phyloP scores from a whole-genome alignment of 2,797 vertebrate genomes.

The Balearica regulorum region DNA sequence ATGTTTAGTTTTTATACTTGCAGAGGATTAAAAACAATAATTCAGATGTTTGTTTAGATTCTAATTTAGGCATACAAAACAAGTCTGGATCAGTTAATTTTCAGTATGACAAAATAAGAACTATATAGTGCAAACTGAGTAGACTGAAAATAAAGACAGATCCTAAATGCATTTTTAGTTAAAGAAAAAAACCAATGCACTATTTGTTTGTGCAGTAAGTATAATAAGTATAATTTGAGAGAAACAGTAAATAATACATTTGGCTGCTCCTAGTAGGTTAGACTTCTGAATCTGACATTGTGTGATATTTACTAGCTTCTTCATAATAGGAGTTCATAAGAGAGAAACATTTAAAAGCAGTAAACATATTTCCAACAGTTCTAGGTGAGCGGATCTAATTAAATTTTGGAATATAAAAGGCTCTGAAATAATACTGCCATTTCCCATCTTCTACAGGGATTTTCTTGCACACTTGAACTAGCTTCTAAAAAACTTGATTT shows the following conservation, averaged over 20 bases:
- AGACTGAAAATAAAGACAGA: constrained; percentile 1
- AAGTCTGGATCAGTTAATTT: constrained; percentile 7
- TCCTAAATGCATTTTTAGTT: not conserved
- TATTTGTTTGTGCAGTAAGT: constrained; percentile 20
- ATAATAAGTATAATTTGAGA: not conserved
- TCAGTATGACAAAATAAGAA: constrained; percentile 2
- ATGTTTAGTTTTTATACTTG: not conserved
- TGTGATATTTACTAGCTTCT: constrained; percentile 32
- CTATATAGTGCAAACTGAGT: not conserved
- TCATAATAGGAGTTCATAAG: constrained; percentile 3
- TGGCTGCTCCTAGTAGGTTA: not conserved
- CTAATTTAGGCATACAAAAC: not conserved
- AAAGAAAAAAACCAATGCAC: not conserved
- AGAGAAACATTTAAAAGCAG: constrained; percentile 55
- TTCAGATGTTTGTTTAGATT: not conserved
- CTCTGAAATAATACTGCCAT: constrained; percentile 51
- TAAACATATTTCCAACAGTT: constrained; percentile 51
- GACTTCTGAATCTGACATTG: constrained; percentile 7
- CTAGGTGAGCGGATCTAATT: constrained; percentile 58
- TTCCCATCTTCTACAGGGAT: constrained; percentile 26
- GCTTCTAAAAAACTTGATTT: constrained; percentile 18
- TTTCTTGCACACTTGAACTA: constrained; percentile 8
- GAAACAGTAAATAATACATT: constrained; percentile 41
- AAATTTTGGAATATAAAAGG: constrained; percentile 60
- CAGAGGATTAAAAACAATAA: constrained; percentile 5